Evolutionary conservation across 2,797 vertebrate species (phyloP).

Genomic region (Sebastes glaucus): DNA sequence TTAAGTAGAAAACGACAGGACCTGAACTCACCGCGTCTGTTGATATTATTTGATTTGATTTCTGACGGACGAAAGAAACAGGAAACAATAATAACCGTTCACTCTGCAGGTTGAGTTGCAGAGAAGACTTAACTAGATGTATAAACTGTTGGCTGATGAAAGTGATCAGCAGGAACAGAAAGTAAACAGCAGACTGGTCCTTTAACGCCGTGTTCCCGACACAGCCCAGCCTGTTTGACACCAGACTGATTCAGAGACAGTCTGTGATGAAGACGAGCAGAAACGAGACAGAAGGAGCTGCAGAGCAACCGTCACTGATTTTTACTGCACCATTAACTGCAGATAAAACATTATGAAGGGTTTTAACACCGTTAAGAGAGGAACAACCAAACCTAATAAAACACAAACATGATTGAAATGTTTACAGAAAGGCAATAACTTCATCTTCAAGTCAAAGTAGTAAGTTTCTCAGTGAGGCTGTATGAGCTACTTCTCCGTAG

Average conservation of each 20-base stretch:
- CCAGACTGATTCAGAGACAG: constrained; percentile 11
- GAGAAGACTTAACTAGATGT: neutral
- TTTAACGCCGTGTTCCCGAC: constrained; percentile 11
- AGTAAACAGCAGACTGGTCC: neutral
- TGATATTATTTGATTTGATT: rapidly evolving
- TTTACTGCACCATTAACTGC: neutral
- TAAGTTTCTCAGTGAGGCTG: neutral
- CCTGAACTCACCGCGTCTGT: neutral
- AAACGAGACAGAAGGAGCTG: constrained; percentile 1
- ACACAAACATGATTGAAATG: neutral
- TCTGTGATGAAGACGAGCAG: neutral
- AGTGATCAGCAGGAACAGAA: neutral
- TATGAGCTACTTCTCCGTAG: neutral
- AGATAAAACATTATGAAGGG: too few relatives aligned
- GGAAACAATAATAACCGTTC: neutral
- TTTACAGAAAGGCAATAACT: neutral
- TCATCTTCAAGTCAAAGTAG: too few relatives aligned
- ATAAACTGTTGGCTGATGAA: neutral
- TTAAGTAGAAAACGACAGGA: neutral
- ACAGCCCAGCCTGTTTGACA: constrained; percentile 23
- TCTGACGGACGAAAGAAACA: neutral
- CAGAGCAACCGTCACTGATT: neutral
- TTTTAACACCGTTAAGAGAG: neutral
- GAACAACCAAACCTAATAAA: neutral
- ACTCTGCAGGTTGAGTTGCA: neutral